Evolutionary conservation across 2,797 vertebrate species (phyloP).

Genomic region (Aldrovandia affinis): DNA sequence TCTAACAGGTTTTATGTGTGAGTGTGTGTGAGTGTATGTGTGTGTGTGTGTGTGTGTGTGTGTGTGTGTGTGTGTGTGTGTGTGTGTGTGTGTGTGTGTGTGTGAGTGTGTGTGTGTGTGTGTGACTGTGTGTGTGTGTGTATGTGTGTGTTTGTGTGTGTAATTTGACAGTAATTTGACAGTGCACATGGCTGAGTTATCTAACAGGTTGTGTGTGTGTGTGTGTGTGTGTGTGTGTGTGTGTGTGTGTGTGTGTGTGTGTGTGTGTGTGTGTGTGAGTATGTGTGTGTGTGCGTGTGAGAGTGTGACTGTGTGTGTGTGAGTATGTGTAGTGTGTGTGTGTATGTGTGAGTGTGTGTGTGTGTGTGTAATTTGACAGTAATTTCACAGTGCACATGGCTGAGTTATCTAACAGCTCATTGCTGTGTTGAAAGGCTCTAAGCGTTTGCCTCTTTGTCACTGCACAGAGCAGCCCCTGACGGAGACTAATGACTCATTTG

Average conservation of each 20-base stretch:
- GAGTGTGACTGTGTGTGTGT: no score
- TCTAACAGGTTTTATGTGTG: no score
- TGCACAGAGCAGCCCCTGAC: constrained; percentile 48
- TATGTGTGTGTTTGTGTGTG: constrained; percentile 10
- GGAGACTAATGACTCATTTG: constrained; percentile 69
- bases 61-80: background rate
- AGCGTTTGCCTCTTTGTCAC: background rate
- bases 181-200: no score
- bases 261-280: no score
- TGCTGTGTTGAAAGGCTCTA: background rate
- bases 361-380: background rate
- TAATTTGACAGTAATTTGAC: no score
- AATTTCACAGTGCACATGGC: background rate
- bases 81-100: constrained; percentile 11
- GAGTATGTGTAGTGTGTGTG: no score
- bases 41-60: constrained; percentile 15
- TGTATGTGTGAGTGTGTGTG: constrained; percentile 28
- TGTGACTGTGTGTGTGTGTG: constrained; percentile 30
- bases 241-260: no score
- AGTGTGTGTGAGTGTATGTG: no score
- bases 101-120: background rate
- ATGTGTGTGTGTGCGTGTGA: no score
- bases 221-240: no score
- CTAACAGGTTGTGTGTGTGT: no score
- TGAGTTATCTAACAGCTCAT: background rate